Evolutionary conservation across 2,888 invertebrate genomes (phyloP).

Genomic region (Agapostemon virescens): DNA sequence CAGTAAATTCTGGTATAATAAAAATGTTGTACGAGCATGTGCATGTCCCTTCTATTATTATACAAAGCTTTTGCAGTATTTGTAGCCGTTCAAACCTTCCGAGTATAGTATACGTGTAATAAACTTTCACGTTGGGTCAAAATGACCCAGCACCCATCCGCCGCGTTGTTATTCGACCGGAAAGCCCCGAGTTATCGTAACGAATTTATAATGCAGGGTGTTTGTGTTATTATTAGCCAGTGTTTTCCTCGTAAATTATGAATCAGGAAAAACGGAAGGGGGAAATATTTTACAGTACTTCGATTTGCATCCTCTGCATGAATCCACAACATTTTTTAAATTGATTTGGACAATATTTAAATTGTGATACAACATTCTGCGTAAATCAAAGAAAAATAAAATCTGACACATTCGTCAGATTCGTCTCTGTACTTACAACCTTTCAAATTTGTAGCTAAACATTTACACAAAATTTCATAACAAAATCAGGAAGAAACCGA

Average conservation of each 20-base stretch:
- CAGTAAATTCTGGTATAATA: neutral
- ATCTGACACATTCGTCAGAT: too few species aligned
- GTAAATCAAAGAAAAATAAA: too few species aligned
- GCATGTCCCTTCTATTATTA: constrained; percentile 2
- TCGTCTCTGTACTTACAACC: too few species aligned
- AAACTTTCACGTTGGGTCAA: neutral
- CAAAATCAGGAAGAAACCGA: neutral
- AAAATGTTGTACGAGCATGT: neutral
- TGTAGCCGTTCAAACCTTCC: neutral
- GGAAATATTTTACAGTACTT: neutral
- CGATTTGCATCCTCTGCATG: neutral
- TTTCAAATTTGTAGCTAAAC: too few species aligned
- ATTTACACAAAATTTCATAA: neutral
- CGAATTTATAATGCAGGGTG: constrained; percentile 9
- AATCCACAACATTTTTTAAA: too few species aligned
- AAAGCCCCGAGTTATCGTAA: neutral
- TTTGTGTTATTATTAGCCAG: constrained; percentile 3
- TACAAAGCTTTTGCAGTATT: neutral
- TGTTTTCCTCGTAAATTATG: neutral
- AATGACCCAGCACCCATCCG: neutral
- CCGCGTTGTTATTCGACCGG: neutral
- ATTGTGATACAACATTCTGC: neutral
- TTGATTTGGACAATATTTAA: neutral
- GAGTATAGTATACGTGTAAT: neutral
- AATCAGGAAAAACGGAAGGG: neutral